Evolutionary conservation across 2,797 vertebrate genomes (phyloP).

Genomic region (Potorous gilbertii): DNA sequence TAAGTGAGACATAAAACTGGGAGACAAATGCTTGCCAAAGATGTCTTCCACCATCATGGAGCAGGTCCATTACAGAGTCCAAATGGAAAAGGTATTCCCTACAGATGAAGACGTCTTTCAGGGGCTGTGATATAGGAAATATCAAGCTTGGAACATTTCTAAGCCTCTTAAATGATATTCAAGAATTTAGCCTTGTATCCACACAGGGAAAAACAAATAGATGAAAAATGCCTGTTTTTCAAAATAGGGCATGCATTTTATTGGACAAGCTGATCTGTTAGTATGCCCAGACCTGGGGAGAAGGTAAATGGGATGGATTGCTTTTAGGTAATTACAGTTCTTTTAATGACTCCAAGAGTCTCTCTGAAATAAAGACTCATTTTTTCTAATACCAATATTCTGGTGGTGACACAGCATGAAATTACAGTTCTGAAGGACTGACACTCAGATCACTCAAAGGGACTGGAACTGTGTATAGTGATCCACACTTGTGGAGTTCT

Average conservation of each 20-base stretch:
- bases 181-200: neutral
- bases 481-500: too few species aligned
- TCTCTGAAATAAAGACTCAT: neutral
- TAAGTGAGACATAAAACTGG: neutral
- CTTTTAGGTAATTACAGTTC: neutral
- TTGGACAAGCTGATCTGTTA: neutral
- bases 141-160: neutral
- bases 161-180: neutral
- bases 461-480: too few species aligned
- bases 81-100: neutral
- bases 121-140: neutral
- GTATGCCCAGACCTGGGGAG: neutral
- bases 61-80: neutral
- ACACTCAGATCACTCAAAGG: too few species aligned
- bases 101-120: neutral
- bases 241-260: neutral
- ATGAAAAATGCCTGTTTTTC: neutral
- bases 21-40: neutral
- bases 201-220: neutral
- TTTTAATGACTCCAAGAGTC: neutral
- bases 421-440: too few species aligned
- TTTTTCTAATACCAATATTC: too few species aligned
- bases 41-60: neutral
- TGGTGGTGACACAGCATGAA: too few species aligned
- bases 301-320: neutral